A percentile compares a stretch with the other conserved stretches of the same genome.
These are phyloP conservation scores for Lerista edwardsae DNA, from an alignment of 2,797 vertebrate species.

Conservation along the genomic window DNA sequence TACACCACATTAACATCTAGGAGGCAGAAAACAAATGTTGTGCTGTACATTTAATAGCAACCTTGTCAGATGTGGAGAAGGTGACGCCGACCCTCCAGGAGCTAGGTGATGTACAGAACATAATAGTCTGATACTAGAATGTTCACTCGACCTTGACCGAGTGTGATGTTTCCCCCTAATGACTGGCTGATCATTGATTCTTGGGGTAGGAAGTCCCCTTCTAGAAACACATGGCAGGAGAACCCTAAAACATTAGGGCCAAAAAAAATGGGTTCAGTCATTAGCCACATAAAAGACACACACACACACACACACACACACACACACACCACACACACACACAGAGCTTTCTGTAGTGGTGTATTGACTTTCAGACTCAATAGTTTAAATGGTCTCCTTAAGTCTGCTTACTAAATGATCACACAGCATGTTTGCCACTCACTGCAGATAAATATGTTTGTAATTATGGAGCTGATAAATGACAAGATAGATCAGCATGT, in stretches of 20 bases:
- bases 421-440: constrained; percentile 14
- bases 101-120: constrained; percentile 81
- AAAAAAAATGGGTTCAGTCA: constrained; percentile 74
- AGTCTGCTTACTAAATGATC: constrained; percentile 22
- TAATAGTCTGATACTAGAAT: constrained; percentile 76
- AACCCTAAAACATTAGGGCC: constrained; percentile 77
- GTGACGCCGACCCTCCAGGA: constrained; percentile 81
- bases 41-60: constrained; percentile 78
- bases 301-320: too few relatives aligned
- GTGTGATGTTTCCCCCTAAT: constrained; percentile 71
- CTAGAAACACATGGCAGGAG: constrained; percentile 76
- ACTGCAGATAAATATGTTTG: constrained; percentile 10
- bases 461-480: neutral
- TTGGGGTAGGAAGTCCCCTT: constrained; percentile 76
- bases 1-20: constrained; percentile 73
- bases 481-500: neutral
- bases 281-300: constrained; percentile 62
- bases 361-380: neutral
- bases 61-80: constrained; percentile 87
- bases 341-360: neutral
- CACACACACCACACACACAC: neutral
- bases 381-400: constrained; percentile 18
- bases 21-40: constrained; percentile 69
- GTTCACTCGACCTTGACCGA: constrained; percentile 76
- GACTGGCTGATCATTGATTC: constrained; percentile 72